Evolutionary conservation across 2,797 vertebrate species (phyloP).

Genomic region (Bothrops alternatus): DNA sequence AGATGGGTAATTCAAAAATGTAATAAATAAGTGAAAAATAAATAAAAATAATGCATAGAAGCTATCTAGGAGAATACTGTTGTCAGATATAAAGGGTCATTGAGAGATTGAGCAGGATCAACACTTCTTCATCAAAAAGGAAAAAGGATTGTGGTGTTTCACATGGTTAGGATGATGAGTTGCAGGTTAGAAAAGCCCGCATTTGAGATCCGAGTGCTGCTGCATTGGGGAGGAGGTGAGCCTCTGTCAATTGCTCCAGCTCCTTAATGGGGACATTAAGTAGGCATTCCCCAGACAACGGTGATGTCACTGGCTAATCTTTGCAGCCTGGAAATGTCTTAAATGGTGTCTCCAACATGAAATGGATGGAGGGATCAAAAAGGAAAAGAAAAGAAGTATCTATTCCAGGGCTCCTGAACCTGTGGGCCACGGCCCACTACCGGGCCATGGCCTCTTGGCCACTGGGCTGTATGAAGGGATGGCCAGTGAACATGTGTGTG

Average conservation of each 20-base stretch:
- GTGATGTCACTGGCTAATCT: background rate
- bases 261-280: background rate
- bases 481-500: too few relatives aligned
- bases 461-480: too few relatives aligned
- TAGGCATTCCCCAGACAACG: too few relatives aligned
- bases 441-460: too few relatives aligned
- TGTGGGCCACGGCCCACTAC: too few relatives aligned
- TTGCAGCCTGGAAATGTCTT: background rate
- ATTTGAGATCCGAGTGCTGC: background rate
- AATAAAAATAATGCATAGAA: background rate
- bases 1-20: background rate
- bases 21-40: background rate
- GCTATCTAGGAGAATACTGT: background rate
- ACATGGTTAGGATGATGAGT: background rate
- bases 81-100: background rate
- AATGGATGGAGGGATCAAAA: slow-evolving; percentile 13
- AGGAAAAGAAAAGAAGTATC: slow-evolving; percentile 39
- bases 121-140: background rate
- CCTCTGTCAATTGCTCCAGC: background rate
- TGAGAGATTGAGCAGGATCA: background rate
- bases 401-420: slow-evolving; percentile 11
- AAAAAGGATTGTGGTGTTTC: background rate
- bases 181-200: background rate
- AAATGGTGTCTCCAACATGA: background rate
- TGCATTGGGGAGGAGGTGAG: background rate